Evolutionary conservation across 2,888 invertebrate genomes (phyloP).

Genomic region (Trissonchulus sp.): DNA sequence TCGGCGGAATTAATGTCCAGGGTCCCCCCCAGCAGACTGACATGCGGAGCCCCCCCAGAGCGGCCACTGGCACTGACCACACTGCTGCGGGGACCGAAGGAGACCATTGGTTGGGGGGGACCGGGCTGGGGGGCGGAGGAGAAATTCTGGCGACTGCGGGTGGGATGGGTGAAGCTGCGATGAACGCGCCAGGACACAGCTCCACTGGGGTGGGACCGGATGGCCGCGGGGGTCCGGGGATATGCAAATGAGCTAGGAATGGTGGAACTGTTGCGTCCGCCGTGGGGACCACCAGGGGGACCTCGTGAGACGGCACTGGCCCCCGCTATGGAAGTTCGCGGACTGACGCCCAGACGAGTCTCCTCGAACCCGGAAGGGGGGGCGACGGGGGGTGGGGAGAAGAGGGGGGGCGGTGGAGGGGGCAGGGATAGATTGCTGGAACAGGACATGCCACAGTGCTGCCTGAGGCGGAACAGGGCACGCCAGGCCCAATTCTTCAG

Average conservation of each 20-base stretch:
- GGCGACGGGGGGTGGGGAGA: neutral
- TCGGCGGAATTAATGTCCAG: neutral
- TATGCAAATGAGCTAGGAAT: neutral
- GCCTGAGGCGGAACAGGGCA: neutral
- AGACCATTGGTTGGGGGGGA: neutral
- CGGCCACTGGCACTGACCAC: neutral
- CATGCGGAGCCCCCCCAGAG: neutral
- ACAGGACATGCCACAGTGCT: conserved; percentile 12
- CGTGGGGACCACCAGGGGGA: too few species aligned
- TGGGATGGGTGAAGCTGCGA: neutral
- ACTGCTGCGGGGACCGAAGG: neutral
- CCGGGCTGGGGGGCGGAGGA: neutral
- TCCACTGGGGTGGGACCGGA: neutral
- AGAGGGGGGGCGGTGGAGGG: neutral
- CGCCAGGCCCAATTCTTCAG: conserved; percentile 32
- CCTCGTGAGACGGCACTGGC: neutral
- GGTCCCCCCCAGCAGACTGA: neutral
- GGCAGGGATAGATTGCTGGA: conserved; percentile 14
- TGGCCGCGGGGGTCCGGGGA: neutral
- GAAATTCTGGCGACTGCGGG: neutral
- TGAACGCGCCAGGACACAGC: neutral
- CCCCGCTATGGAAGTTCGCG: neutral
- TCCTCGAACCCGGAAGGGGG: neutral
- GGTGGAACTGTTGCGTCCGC: neutral
- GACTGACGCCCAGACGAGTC: neutral